These are phyloP conservation scores for Neosalanx taihuensis DNA, from an alignment of 2,797 vertebrate genomes.

Conservation along the genomic window DNA sequence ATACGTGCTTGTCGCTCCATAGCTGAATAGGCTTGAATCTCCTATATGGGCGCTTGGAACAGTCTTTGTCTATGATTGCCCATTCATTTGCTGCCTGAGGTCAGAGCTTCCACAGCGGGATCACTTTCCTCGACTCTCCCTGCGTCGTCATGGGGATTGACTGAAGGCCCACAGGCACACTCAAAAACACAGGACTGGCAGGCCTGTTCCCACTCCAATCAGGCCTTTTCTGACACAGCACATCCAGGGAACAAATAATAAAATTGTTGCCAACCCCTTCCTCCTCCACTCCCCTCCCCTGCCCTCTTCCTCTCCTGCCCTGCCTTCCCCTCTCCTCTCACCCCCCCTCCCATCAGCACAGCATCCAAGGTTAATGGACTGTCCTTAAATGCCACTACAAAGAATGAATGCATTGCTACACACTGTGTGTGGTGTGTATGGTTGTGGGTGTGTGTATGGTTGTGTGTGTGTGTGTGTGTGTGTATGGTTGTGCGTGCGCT, in stretches of 20 bases:
- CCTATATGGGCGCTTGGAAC: background rate
- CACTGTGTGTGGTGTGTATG: background rate
- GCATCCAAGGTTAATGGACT: background rate
- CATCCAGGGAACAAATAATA: background rate
- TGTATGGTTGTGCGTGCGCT: background rate
- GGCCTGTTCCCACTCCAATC: background rate
- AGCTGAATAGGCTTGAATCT: background rate
- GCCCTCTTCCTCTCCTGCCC: background rate
- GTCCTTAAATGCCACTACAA: background rate
- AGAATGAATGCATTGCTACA: background rate
- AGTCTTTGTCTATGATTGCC: background rate
- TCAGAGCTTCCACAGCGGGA: background rate
- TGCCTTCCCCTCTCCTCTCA: background rate
- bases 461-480: too few relatives aligned
- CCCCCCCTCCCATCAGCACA: background rate
- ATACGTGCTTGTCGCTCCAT: background rate
- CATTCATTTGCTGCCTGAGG: background rate
- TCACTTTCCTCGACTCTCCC: background rate
- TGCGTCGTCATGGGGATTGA: background rate
- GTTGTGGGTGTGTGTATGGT: background rate
- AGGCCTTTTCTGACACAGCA: slow-evolving; percentile 1
- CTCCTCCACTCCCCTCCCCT: background rate
- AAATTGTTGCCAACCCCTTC: background rate
- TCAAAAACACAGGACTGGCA: slow-evolving; percentile 9
- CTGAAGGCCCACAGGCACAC: background rate